phyloP scores from a whole-genome alignment of 64 coral and sea anemone species.

The Astreopora myriophthalma region DNA sequence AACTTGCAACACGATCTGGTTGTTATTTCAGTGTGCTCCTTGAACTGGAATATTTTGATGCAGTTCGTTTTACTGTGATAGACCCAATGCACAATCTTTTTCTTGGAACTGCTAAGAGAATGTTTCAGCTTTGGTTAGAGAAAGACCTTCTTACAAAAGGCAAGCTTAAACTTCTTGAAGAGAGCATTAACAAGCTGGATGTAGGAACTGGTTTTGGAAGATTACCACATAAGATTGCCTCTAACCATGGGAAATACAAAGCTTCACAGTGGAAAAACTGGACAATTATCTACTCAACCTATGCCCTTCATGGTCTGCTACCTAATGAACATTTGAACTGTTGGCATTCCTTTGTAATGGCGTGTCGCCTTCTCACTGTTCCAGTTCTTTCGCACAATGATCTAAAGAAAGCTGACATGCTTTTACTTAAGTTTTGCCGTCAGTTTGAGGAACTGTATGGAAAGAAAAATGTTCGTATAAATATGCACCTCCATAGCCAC shows the following conservation, averaged over 20 bases:
- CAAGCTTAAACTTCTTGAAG: not conserved
- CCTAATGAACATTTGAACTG: not conserved
- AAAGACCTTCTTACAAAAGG: conserved; percentile 2
- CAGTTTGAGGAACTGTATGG: not conserved
- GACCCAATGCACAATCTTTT: conserved; percentile 63
- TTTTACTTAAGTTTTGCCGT: not conserved
- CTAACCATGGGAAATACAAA: conserved; percentile 53
- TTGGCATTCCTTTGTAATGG: conserved; percentile 37
- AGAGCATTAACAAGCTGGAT: conserved; percentile 5
- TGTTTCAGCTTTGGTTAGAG: conserved; percentile 5
- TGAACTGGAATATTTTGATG: conserved; percentile 74
- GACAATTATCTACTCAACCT: conserved; percentile 33
- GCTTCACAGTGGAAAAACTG: conserved; percentile 67
- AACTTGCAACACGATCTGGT: not conserved
- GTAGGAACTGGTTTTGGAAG: conserved; percentile 24
- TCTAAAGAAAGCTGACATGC: conserved; percentile 3
- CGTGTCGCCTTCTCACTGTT: not conserved
- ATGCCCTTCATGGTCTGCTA: conserved; percentile 12
- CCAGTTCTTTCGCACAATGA: not conserved
- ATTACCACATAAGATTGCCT: conserved; percentile 25
- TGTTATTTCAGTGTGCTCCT: not conserved
- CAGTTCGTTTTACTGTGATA: conserved; percentile 33
- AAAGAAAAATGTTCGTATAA: not conserved
- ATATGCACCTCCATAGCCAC: conserved; percentile 6
- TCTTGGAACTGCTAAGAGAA: not conserved